These are phyloP conservation scores for Leptinotarsa juncta DNA, from an alignment of 2,888 invertebrate genomes.

Conservation along the genomic window DNA sequence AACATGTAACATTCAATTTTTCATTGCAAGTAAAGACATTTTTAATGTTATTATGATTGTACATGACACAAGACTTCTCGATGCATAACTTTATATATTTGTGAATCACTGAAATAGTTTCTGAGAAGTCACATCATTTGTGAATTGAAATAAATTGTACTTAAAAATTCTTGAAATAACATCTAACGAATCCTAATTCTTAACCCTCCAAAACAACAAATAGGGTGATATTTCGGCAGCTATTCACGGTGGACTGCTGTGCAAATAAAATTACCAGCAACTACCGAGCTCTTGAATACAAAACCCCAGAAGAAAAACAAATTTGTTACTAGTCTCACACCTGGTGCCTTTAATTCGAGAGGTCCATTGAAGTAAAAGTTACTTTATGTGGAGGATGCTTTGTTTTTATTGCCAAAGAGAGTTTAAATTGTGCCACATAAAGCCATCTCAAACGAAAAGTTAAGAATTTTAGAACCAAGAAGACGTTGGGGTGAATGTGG, in stretches of 20 bases:
- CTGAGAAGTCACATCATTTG: background rate
- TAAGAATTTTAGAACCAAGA: background rate
- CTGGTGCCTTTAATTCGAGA: conserved; percentile 14
- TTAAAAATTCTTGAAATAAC: background rate
- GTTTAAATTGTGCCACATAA: conserved; percentile 21
- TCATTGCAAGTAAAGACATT: no score
- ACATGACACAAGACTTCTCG: no score
- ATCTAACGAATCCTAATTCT: conserved; percentile 4
- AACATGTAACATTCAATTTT: no score
- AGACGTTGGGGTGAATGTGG: conserved; percentile 13
- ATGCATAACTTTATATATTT: no score
- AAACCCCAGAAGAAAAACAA: conserved; percentile 29
- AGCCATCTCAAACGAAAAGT: conserved; percentile 1
- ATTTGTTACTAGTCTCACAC: conserved; percentile 25
- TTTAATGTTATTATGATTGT: no score
- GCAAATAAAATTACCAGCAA: conserved; percentile 54
- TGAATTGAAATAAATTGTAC: background rate
- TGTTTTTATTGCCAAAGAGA: conserved; percentile 7
- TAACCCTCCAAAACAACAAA: background rate
- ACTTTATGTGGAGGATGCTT: conserved; percentile 10
- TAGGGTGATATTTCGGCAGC: background rate
- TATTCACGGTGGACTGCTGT: conserved; percentile 95
- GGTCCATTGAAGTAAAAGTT: conserved; percentile 11
- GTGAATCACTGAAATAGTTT: no score
- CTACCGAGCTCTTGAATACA: conserved; percentile 13